Percentiles rank a stretch among this genome's conserved stretches.
These are phyloP conservation scores for Sthenelais limicola DNA, from an alignment of 2,888 invertebrate genomes.

Conservation along the genomic window DNA sequence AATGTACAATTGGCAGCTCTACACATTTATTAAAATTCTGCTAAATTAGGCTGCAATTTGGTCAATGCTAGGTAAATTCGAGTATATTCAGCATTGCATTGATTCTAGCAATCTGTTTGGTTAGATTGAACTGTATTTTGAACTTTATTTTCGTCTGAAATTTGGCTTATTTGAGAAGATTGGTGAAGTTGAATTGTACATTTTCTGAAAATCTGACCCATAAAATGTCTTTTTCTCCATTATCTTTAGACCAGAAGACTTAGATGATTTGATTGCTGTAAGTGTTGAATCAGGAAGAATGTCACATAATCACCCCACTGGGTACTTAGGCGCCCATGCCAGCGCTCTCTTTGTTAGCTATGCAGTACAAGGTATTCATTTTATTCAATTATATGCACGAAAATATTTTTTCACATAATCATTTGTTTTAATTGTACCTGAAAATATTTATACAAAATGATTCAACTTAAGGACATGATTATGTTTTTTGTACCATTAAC, in stretches of 20 bases:
- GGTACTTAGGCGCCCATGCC: slow-evolving; percentile 67
- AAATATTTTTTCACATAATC: neutral
- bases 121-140: no score
- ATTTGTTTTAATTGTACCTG: neutral
- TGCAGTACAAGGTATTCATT: slow-evolving; percentile 61
- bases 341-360: slow-evolving; percentile 68
- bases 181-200: no score
- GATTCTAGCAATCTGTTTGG: no score
- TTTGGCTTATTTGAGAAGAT: no score
- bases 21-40: no score
- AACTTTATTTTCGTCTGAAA: no score
- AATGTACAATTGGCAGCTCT: no score
- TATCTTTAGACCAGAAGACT: slow-evolving; percentile 53
- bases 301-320: slow-evolving; percentile 70
- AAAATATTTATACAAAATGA: neutral
- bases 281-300: slow-evolving; percentile 69
- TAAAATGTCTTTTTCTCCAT: no score
- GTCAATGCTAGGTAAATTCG: no score
- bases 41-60: no score
- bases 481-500: neutral
- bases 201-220: no score
- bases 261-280: slow-evolving; percentile 64
- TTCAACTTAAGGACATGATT: neutral
- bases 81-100: no score
- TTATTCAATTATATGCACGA: neutral